Conservation (phyloP, 2,797 vertebrate genomes). For the Etheostoma nigrum region DNA sequence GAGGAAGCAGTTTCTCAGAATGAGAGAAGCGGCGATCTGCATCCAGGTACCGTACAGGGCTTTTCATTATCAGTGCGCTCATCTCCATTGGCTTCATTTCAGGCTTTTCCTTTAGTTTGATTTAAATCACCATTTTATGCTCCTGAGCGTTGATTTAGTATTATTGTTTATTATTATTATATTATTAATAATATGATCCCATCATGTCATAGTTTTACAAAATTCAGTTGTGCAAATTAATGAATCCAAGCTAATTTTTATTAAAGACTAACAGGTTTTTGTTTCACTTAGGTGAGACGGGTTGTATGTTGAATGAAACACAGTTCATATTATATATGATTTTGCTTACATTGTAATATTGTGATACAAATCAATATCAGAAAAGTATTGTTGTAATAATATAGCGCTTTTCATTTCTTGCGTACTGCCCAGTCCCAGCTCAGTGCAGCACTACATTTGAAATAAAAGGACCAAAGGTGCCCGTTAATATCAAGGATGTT, state of each 20-base stretch:
- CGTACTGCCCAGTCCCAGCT: not conserved
- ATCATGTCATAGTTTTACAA: not conserved
- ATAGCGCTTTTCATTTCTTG: not conserved
- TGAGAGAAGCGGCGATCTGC: conserved; percentile 86
- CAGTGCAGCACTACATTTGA: not conserved
- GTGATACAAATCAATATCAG: not conserved
- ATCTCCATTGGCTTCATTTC: not conserved
- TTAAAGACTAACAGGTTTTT: not conserved
- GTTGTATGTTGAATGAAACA: not conserved
- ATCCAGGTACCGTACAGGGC: conserved; percentile 87
- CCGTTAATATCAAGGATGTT: not conserved
- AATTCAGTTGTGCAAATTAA: not conserved
- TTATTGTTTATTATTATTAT: not conserved
- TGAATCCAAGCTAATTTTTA: not conserved
- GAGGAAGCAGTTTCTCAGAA: conserved; percentile 89
- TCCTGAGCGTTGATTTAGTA: no score
- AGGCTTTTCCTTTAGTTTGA: not conserved
- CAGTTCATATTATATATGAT: not conserved
- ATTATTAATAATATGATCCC: not conserved
- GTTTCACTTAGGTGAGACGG: not conserved
- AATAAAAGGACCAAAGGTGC: not conserved
- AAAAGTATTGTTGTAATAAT: not conserved
- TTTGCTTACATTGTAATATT: not conserved
- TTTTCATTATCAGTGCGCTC: not conserved
- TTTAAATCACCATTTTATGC: not conserved